These are phyloP conservation scores for Zootoca vivipara DNA, from an alignment of 2,113 vertebrate species.

Conservation along the genomic window DNA sequence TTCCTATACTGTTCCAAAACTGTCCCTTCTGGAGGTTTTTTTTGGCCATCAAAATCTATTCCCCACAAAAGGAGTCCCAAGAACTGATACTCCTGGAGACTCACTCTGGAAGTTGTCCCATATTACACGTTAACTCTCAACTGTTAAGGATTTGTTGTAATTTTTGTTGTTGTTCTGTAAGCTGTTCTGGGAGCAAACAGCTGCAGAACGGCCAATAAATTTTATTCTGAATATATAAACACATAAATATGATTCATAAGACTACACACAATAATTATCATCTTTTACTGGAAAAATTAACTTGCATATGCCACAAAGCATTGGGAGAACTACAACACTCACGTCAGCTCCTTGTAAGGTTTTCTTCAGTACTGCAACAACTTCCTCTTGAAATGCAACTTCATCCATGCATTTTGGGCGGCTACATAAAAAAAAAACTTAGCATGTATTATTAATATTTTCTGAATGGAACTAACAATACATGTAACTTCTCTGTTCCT, in stretches of 20 bases:
- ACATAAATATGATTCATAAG: neutral
- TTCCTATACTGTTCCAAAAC: too few species aligned
- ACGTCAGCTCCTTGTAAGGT: conserved; percentile 96
- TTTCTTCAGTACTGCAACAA: conserved; percentile 94
- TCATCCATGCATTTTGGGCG: conserved; percentile 96
- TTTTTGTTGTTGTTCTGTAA: neutral
- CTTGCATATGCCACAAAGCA: neutral
- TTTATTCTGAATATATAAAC: neutral
- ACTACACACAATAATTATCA: neutral
- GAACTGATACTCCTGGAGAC: neutral
- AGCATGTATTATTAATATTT: neutral
- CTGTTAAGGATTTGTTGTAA: neutral
- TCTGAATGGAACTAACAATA: neutral
- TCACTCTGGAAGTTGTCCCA: rapidly evolving
- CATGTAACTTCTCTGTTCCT: neutral
- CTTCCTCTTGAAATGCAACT: conserved; percentile 96
- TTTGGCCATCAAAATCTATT: too few species aligned
- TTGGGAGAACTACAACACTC: conserved; percentile 61
- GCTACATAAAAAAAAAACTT: conserved; percentile 66
- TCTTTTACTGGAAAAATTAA: neutral
- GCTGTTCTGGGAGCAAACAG: neutral
- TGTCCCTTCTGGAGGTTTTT: too few species aligned
- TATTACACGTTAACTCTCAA: rapidly evolving
- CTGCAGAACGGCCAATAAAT: neutral
- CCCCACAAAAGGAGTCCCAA: neutral